Conservation (phyloP, 2,888 invertebrate genomes). For the Ichneumoninae sp. region DNA sequence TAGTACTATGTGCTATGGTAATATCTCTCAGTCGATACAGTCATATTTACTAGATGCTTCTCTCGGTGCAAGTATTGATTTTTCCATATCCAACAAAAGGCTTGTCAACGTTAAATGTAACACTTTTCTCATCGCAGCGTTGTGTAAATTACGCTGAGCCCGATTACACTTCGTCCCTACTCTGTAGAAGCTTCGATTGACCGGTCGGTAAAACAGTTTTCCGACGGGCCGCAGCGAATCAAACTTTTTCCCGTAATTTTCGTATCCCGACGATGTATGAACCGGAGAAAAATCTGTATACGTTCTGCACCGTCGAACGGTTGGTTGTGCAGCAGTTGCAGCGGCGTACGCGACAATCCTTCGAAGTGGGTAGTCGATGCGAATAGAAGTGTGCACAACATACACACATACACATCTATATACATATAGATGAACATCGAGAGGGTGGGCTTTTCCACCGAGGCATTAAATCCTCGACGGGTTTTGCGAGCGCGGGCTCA, state of each 20-base stretch:
- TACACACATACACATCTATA: background rate
- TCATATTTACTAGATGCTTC: too few species aligned
- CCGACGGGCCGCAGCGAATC: background rate
- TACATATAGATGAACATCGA: constrained; percentile 2
- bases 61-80: too few species aligned
- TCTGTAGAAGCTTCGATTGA: too few species aligned
- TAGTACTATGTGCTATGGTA: too few species aligned
- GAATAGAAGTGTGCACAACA: constrained; percentile 9
- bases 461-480: constrained; percentile 77
- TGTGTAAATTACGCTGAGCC: too few species aligned
- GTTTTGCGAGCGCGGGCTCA: constrained; percentile 18
- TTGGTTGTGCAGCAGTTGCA: background rate
- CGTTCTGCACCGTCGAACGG: background rate
- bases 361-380: constrained; percentile 21
- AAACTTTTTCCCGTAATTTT: constrained; percentile 1
- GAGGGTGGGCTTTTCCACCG: constrained; percentile 69
- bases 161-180: too few species aligned
- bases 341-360: constrained; percentile 18
- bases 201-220: background rate
- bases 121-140: too few species aligned
- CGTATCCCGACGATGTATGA: background rate
- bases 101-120: too few species aligned
- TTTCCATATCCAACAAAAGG: too few species aligned
- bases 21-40: too few species aligned
- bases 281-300: background rate